These are phyloP conservation scores for Tipula unca DNA, from an alignment of 2,888 invertebrate species.

Conservation along the genomic window DNA sequence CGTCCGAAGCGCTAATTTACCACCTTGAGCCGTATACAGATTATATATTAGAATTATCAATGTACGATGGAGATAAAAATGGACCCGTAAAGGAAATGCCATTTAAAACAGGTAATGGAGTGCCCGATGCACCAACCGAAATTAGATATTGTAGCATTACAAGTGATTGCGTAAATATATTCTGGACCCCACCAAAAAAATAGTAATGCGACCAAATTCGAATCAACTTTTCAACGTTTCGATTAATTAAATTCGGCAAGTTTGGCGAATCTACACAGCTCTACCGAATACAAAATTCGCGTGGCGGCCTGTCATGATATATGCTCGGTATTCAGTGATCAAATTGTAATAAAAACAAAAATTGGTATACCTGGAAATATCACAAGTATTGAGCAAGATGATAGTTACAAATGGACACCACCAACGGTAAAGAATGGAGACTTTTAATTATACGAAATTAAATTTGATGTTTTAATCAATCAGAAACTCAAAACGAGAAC, in stretches of 20 bases:
- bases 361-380: not conserved
- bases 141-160: not conserved
- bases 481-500: too few species aligned
- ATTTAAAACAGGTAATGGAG: not conserved
- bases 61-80: not conserved
- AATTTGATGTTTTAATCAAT: too few species aligned
- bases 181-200: not conserved
- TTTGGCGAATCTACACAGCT: not conserved
- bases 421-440: not conserved
- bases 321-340: not conserved
- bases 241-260: not conserved
- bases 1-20: not conserved
- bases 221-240: not conserved
- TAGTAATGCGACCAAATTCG: not conserved
- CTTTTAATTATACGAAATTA: not conserved
- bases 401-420: not conserved
- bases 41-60: not conserved
- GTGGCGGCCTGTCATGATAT: not conserved
- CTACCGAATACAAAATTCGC: not conserved
- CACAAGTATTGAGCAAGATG: not conserved
- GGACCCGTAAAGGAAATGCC: not conserved
- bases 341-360: not conserved
- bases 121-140: not conserved
- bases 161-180: not conserved
- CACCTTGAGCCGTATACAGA: not conserved